Base-by-base conservation (phyloP, 35 echinoderm and acorn worm genomes). In the Ophioderma brevispina region DNA sequence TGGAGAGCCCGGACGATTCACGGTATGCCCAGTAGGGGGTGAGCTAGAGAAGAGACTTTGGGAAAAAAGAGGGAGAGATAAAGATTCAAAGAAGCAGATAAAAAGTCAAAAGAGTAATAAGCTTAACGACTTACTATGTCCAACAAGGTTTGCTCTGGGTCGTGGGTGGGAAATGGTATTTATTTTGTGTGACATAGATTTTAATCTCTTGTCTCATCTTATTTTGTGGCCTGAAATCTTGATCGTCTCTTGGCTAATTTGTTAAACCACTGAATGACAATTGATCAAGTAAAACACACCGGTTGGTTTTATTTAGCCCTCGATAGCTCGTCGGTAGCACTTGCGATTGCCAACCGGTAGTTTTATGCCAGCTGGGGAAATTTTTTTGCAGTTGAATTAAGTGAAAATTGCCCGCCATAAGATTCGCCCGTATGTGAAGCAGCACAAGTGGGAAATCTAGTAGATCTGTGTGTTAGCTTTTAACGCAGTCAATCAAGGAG, bases 221-320 rank as follows among this genome's bases (percentile, higher is more conserved):
- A 70, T 70, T n/a, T 46, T 46, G 15, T 70, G 23, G 59, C 59
- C n/a, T 8, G 28, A 6, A 70, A 70, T 70, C 59, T 70, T 25
- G n/a, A 30, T 30, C 59, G 28, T 70, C 59, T 70, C 59, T 30
- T 4, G n/a, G 59, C 59, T 70, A 70, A 70, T 70, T 70, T 70
- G 59, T 30, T 70, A 70, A 70, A 70, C 28, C n/a, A 25, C 17
- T 70, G 59, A 70, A 70, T 70, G 59, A 70, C 59, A 70, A 70
- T 70, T 70, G 59, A 70, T 70, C 59, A 70, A 70, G 59, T 70
- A 70, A 70, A 70, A 70, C 59, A 70, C 59, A 70, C 23, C 59
- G n/a, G 15, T 70, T 8, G 59, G 23, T 8, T 70, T 70, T 70
- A 70, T 25, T 70, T 70, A 70, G 59, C n/a, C 15, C 59, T 46